Conservation (phyloP, 2,888 invertebrate genomes). For the Volucella inflata region DNA sequence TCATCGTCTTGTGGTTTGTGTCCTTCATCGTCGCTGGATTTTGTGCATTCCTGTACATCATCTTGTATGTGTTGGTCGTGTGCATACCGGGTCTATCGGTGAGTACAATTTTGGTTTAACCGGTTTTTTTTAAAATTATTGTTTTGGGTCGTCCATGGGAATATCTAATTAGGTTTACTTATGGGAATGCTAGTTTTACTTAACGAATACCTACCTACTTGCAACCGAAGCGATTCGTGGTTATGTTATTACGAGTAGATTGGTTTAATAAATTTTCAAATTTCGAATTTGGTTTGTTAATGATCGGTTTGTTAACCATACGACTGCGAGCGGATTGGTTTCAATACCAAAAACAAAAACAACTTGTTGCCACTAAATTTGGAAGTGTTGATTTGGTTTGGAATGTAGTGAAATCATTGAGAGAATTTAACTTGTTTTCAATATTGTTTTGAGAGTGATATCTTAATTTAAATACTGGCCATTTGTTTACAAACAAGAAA, state of each 20-base stretch:
- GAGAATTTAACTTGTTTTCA: too few relatives aligned
- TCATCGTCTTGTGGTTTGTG: slow-evolving; percentile 88
- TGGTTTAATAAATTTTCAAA: slow-evolving; percentile 12
- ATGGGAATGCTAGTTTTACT: background rate
- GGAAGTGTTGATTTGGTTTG: background rate
- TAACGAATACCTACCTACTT: too few relatives aligned
- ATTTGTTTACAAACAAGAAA: too few relatives aligned
- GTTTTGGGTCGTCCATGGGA: background rate
- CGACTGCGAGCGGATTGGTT: background rate
- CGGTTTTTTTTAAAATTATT: background rate
- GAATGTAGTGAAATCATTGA: background rate
- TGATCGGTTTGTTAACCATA: background rate
- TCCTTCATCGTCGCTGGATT: slow-evolving; percentile 88
- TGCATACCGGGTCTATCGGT: slow-evolving; percentile 89
- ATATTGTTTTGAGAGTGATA: too few relatives aligned
- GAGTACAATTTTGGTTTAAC: slow-evolving; percentile 81
- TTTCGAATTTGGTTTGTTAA: slow-evolving; percentile 9
- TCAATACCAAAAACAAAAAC: background rate
- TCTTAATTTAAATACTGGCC: too few relatives aligned
- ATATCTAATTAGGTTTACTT: background rate
- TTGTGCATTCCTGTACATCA: slow-evolving; percentile 88
- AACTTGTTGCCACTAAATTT: background rate
- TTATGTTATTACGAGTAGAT: slow-evolving; percentile 22
- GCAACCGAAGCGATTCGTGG: background rate
- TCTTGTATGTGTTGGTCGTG: slow-evolving; percentile 88